Percentiles rank a stretch among this genome's conserved stretches.
These are phyloP conservation scores for Aphaenogaster ashmeadi DNA, from an alignment of 1,140 invertebrate species.

Conservation along the genomic window DNA sequence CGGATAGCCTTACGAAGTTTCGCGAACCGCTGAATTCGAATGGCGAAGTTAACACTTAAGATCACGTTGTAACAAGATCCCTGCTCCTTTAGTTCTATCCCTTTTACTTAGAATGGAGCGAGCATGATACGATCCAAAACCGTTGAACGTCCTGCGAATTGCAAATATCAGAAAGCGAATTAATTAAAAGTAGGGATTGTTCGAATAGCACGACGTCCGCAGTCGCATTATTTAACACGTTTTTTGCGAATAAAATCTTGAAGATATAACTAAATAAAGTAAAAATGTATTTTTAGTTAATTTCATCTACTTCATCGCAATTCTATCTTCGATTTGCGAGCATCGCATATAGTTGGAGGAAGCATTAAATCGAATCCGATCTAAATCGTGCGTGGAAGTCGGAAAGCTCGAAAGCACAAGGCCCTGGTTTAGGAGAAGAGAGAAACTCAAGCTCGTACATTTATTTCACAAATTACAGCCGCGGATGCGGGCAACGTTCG, in stretches of 20 bases:
- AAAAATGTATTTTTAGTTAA: not conserved
- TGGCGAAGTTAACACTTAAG: conserved; percentile 53
- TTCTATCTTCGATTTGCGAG: not conserved
- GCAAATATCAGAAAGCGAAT: not conserved
- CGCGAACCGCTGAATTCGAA: conserved; percentile 66
- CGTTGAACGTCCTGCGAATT: not conserved
- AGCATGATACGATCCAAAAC: not conserved
- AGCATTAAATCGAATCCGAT: conserved; percentile 56
- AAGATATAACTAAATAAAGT: not conserved
- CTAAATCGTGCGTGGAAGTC: conserved; percentile 50
- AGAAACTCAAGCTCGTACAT: conserved; percentile 70
- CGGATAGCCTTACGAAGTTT: conserved; percentile 72
- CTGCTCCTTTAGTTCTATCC: not conserved
- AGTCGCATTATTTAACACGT: not conserved
- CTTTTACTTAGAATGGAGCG: not conserved
- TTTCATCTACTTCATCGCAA: not conserved
- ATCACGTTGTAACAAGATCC: not conserved
- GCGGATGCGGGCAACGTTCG: conserved; percentile 61
- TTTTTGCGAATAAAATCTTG: not conserved
- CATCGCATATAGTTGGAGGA: not conserved
- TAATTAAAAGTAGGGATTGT: not conserved
- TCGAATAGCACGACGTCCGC: not conserved
- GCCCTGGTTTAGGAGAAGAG: conserved; percentile 20
- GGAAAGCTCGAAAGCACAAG: conserved; percentile 57
- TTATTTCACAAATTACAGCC: conserved; percentile 72